Evolutionary conservation across 2,888 invertebrate genomes (phyloP), one percentile per base, ranked within the genome.

Genomic region (Scaptomyza caliginosa): DNA sequence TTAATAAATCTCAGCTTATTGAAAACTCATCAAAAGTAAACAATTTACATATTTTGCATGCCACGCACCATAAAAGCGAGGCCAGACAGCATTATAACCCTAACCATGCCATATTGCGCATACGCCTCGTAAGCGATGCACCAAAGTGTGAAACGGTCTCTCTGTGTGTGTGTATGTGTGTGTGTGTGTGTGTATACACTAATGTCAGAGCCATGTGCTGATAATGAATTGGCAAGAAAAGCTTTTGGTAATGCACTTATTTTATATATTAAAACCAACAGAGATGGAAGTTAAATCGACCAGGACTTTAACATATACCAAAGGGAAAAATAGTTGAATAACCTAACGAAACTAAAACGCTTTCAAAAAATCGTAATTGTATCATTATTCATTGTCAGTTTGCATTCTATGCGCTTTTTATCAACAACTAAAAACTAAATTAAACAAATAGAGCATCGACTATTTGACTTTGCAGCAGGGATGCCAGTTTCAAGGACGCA

Each of bases 121-220:
- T 65, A 57, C 69, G 57, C 63, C 50, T 57, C 49, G 57, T 77
- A 36, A 38, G 45, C 52, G 7, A 7, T 21, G 54, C 70, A 59
- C 45, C 51, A 56, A 46, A 84, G 74, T 77, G 82, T 72, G 62
- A 1, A n/a, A 63, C 64, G 46, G 59, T 30, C 11, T 50, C 54
- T 32, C 39, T 58, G 54, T 23, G 52, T 66, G 32, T 26, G 4
- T 38, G 43, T 19, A 38, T 21, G 39, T 40, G 49, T 56, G 11
- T 2, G 43, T 58, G 21, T 23, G 16, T 26, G 32, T 45, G 34
- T 64, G 52, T 60, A 55, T 24, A 43, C 42, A 79, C 50, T 39
- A 45, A 28, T 43, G 38, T n/a, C 21, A n/a, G 16, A 17, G 13
- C 34, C 36, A 46, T 77, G 58, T 42, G 60, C 45, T 46, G 68